Percentiles rank a stretch among this genome's conserved stretches.
Evolutionary conservation across 2,888 invertebrate species (phyloP).

Genomic region (Cheilosia soror): DNA sequence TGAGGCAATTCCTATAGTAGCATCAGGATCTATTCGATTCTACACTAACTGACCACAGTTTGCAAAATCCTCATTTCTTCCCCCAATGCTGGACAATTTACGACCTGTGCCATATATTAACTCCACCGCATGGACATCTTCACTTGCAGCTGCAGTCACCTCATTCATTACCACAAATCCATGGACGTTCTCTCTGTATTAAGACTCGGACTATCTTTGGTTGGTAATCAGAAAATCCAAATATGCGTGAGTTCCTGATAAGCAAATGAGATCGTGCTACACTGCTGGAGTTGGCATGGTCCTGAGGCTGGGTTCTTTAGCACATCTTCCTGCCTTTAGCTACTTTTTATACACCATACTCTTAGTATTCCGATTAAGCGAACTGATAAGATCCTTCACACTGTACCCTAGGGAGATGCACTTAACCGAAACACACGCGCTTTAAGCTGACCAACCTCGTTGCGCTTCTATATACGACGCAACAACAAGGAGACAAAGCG

Average conservation of each 20-base stretch:
- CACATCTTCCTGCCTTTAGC: not conserved
- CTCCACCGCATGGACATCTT: constrained; percentile 54
- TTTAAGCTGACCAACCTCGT: constrained; percentile 44
- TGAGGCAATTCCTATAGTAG: constrained; percentile 2
- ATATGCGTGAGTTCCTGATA: constrained; percentile 77
- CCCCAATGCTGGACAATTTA: constrained; percentile 44
- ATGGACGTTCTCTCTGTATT: constrained; percentile 6
- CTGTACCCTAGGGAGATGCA: constrained; percentile 63
- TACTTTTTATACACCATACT: constrained; percentile 20
- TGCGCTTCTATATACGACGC: constrained; percentile 15
- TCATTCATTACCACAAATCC: constrained; percentile 53
- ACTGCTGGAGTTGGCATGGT: constrained; percentile 16
- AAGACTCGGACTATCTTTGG: constrained; percentile 46
- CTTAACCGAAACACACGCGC: constrained; percentile 71
- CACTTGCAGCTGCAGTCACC: constrained; percentile 51
- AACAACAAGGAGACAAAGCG: constrained; percentile 38
- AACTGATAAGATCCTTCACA: constrained; percentile 72
- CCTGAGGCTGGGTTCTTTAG: not conserved
- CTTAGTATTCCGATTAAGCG: constrained; percentile 68
- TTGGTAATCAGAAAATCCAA: constrained; percentile 76
- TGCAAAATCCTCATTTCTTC: not conserved
- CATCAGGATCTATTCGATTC: constrained; percentile 44
- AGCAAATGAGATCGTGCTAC: constrained; percentile 73
- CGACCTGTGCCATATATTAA: constrained; percentile 69
- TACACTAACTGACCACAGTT: constrained; percentile 32